Percentiles rank a stretch among this genome's conserved stretches.
Evolutionary conservation across 2,113 vertebrate genomes (phyloP).

Genomic region (Tyrannus savana): DNA sequence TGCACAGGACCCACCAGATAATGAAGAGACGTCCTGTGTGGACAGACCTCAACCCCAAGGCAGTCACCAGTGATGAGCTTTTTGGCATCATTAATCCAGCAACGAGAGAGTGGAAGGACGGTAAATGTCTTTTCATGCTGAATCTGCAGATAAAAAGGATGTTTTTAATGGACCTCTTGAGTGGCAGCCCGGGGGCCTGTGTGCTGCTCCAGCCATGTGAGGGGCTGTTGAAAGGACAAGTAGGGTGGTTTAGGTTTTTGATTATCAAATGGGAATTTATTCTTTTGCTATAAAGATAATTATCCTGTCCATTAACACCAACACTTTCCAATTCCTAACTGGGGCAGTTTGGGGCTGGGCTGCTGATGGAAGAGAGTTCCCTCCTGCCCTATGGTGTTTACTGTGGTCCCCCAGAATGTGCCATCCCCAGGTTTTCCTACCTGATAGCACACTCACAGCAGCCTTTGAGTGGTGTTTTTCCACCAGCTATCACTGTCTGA

Average conservation of each 20-base stretch:
- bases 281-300: not conserved
- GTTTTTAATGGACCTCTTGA: not conserved
- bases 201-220: not conserved
- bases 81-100: conserved; percentile 89
- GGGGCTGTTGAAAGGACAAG: not conserved
- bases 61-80: conserved; percentile 87
- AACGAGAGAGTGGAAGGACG: conserved; percentile 95
- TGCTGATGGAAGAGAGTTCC: not conserved
- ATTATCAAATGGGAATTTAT: not conserved
- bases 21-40: conserved; percentile 87
- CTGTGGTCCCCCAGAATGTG: fast-evolving
- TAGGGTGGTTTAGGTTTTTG: not conserved
- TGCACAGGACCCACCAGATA: conserved; percentile 90
- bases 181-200: not conserved
- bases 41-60: conserved; percentile 93
- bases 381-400: not conserved
- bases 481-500: not conserved
- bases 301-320: not conserved
- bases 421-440: not conserved
- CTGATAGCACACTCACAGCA: not conserved
- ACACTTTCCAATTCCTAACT: not conserved
- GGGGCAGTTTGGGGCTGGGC: not conserved
- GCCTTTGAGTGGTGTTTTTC: not conserved
- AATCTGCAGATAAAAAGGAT: not conserved
- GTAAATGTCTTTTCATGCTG: conserved; percentile 64